Conservation (phyloP, 2,797 vertebrate genomes). For the Octomys mimax region DNA sequence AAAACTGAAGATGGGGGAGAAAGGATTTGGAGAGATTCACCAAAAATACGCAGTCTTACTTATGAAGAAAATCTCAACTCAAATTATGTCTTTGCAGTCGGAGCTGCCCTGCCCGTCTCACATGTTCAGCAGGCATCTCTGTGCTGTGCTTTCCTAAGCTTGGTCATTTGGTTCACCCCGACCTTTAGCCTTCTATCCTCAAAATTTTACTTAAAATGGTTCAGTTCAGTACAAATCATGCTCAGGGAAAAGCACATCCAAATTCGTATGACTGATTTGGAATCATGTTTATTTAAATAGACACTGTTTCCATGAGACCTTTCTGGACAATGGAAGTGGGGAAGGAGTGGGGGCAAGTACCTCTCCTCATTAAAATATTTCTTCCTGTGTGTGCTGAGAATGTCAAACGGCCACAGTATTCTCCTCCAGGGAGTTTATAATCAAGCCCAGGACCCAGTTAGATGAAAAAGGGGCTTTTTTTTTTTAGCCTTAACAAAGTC, state of each 20-base stretch:
- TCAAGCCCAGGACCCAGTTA: constrained; percentile 77
- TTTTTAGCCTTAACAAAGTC: constrained; percentile 73
- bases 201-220: background rate
- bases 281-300: constrained; percentile 67
- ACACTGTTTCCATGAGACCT: constrained; percentile 38
- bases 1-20: background rate
- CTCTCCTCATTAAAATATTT: constrained; percentile 71
- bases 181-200: background rate
- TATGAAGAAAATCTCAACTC: background rate
- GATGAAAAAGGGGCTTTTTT: constrained; percentile 26
- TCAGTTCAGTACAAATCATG: background rate
- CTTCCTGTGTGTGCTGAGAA: constrained; percentile 62
- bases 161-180: background rate
- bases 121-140: background rate
- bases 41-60: accelerated
- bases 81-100: background rate
- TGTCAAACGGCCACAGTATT: constrained; percentile 48
- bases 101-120: background rate
- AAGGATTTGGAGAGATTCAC: background rate
- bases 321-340: background rate
- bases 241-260: background rate
- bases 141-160: no score
- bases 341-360: background rate
- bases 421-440: constrained; percentile 69
- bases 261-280: background rate